phyloP scores from a whole-genome alignment of 2,797 vertebrate genomes.

The Emys orbicularis region DNA sequence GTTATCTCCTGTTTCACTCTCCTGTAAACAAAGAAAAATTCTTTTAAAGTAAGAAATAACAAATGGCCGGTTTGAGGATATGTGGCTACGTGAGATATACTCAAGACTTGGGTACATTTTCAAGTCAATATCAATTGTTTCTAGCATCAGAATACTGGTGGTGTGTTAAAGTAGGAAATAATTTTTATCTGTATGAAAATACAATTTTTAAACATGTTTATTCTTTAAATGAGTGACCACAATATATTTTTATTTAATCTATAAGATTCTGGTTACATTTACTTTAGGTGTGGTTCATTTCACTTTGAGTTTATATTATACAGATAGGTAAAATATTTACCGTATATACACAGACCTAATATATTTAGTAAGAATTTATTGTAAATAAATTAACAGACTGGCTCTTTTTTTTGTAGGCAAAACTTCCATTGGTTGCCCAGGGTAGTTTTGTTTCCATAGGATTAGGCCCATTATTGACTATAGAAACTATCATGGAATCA shows the following conservation, averaged over 20 bases:
- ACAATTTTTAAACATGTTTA: not conserved
- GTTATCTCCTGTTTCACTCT: constrained; percentile 81
- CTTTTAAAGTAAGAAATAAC: constrained; percentile 50
- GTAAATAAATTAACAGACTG: not conserved
- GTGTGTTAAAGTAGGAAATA: not conserved
- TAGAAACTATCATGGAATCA: not conserved
- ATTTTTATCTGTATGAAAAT: not conserved
- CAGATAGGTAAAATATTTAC: not conserved
- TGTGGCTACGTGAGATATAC: constrained; percentile 46
- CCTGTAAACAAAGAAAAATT: constrained; percentile 81
- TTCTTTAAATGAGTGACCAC: not conserved
- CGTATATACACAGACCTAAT: not conserved
- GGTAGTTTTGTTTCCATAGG: not conserved
- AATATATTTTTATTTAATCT: constrained; percentile 20
- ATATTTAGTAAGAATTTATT: not conserved
- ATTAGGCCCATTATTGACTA: not conserved
- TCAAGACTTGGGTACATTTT: constrained; percentile 17
- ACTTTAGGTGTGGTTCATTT: not conserved
- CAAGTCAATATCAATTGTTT: constrained; percentile 46
- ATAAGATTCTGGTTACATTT: not conserved
- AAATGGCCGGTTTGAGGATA: constrained; percentile 48
- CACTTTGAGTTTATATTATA: not conserved
- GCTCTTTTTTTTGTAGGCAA: not conserved
- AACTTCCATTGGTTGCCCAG: not conserved
- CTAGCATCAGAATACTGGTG: constrained; percentile 2